Conservation (phyloP, 2,797 vertebrate species). For the Gallirallus australis region DNA sequence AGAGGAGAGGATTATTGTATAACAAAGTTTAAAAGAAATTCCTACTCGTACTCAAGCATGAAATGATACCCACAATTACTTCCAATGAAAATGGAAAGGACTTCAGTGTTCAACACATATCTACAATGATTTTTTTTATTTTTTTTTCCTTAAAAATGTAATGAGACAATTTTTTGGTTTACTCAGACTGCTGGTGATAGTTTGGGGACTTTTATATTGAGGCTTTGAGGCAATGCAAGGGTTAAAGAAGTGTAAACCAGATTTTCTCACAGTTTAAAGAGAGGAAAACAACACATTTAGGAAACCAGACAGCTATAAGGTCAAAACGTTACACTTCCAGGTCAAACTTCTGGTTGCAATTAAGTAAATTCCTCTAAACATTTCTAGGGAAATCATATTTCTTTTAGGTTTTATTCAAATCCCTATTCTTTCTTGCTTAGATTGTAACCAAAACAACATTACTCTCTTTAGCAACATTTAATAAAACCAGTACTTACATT, state of each 20-base stretch:
- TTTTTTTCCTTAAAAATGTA: conserved; percentile 28
- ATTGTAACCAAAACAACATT: conserved; percentile 30
- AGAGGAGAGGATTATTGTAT: not conserved
- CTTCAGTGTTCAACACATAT: not conserved
- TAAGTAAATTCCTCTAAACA: conserved; percentile 80
- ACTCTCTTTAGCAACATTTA: conserved; percentile 41
- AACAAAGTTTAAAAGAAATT: conserved; percentile 25
- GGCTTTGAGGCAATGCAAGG: conserved; percentile 59
- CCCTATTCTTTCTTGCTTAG: conserved; percentile 18
- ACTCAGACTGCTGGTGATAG: not conserved
- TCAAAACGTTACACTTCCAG: conserved; percentile 85
- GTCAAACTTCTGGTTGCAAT: conserved; percentile 85
- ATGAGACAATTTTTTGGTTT: conserved; percentile 38
- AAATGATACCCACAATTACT: not conserved
- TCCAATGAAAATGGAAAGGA: not conserved
- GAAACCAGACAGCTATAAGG: conserved; percentile 80
- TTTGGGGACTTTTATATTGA: not conserved
- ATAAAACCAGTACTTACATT: not conserved
- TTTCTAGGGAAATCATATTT: conserved; percentile 77
- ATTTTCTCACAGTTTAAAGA: conserved; percentile 82
- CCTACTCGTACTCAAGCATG: not conserved
- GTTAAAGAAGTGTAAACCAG: conserved; percentile 76
- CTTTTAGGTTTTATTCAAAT: conserved; percentile 62
- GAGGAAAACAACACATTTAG: conserved; percentile 79
- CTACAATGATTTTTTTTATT: not conserved